Evolutionary conservation across 2,888 invertebrate species (phyloP), one percentile per base, ranked within the genome.

Genomic region (Lasioglossum malachurum): DNA sequence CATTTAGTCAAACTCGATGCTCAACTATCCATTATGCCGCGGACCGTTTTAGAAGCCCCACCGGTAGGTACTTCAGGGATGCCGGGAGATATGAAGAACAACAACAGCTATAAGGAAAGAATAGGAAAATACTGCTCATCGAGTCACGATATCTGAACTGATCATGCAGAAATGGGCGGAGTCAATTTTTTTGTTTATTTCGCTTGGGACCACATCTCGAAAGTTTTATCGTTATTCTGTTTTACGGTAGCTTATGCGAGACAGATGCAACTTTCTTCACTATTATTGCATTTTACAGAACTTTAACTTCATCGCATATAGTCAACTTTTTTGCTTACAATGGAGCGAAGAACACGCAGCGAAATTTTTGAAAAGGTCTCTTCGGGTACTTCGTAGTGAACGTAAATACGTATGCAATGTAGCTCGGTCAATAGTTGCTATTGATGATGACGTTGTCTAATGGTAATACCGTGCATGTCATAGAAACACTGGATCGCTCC

Each of bases 1-100:
- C 57, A n/a, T 57, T 57, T 57, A 57, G 57, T 57, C 57, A 57
- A 57, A 57, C 57, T 57, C n/a, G 57, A 57, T 57, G 57, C n/a
- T 57, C 69, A 10, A 38, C 69, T 35, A 69, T 69, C 35, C 4
- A 12, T 69, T 38, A 35, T 38, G 23, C 3, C 2, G 19, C 16
- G 64, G 64, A 14, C 16, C 31, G 31, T 64, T 64, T 64, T 64
- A 35, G 31, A 31, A 64, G 19, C 19, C 31, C 31, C 44, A 44
- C 12, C 44, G 4, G 12, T 27, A 12, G 31, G 64, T 31, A 27
- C 64, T 31, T 31, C 16, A 10, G 64, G 31, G 7, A 64, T 19
- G 7, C 4, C 12, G 31, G 64, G 8, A 8, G 31, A 31, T 64
- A 19, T 3, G 19, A 31, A 19, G 8, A 31, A 19, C 7, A 64